Conservation (phyloP, 2,113 vertebrate genomes). For the Eurystomus gularis region DNA sequence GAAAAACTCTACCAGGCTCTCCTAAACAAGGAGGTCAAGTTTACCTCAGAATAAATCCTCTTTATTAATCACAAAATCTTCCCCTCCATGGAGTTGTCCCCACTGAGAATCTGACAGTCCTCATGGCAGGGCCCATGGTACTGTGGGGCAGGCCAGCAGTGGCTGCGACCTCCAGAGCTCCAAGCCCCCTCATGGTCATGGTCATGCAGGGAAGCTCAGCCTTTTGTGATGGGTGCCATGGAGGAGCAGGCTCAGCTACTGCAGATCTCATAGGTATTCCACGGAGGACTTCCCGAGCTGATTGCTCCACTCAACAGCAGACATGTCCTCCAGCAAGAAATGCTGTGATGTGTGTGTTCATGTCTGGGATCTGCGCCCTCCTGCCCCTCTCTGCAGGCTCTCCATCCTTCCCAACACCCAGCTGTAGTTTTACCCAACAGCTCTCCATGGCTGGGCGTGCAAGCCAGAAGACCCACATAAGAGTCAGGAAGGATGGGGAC, state of each 20-base stretch:
- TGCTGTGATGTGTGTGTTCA: accelerated
- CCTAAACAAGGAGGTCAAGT: not conserved
- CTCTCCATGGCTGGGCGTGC: not conserved
- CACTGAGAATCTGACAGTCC: not conserved
- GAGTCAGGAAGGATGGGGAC: not conserved
- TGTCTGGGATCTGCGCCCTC: not conserved
- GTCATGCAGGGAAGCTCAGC: not conserved
- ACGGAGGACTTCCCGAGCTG: not conserved
- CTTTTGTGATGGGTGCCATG: not conserved
- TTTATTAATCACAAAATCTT: not conserved
- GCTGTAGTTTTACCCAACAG: not conserved
- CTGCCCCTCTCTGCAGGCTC: not conserved
- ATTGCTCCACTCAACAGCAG: not conserved
- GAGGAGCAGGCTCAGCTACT: not conserved
- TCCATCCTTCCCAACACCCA: not conserved
- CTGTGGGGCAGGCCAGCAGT: not conserved
- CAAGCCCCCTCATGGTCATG: accelerated
- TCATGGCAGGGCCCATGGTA: not conserved
- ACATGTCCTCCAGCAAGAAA: not conserved
- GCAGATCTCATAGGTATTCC: not conserved
- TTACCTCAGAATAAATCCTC: not conserved
- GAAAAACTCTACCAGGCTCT: not conserved
- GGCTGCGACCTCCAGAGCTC: not conserved
- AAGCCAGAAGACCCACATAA: not conserved
- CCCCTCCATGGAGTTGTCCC: not conserved